Evolutionary conservation across 2,888 invertebrate genomes (phyloP).

Genomic region (Cinara cedri): DNA sequence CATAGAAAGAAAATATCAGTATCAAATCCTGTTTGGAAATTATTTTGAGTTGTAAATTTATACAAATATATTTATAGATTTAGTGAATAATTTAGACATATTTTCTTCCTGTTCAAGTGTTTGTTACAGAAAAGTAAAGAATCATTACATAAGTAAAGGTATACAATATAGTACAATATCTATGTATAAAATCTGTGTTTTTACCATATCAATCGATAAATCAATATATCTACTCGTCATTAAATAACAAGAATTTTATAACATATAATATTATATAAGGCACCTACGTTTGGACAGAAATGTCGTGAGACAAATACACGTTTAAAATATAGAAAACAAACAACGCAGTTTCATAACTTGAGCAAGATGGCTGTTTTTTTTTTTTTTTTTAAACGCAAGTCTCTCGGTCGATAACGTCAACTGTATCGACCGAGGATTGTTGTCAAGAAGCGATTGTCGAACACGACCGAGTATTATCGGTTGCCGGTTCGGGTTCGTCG

Average conservation of each 20-base stretch:
- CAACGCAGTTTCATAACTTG: slow-evolving; percentile 6
- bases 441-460: slow-evolving; percentile 81
- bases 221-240: not conserved
- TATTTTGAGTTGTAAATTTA: too few species aligned
- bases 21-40: too few species aligned
- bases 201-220: too few species aligned
- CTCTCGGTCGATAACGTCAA: slow-evolving; percentile 90
- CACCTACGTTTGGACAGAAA: slow-evolving; percentile 52
- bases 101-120: too few species aligned
- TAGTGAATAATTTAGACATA: too few species aligned
- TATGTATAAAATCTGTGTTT: not conserved
- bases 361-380: slow-evolving; percentile 19
- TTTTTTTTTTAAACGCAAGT: slow-evolving; percentile 75
- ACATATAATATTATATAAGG: slow-evolving; percentile 26
- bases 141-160: too few species aligned
- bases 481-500: slow-evolving; percentile 67
- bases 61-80: too few species aligned
- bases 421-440: slow-evolving; percentile 87
- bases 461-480: slow-evolving; percentile 72
- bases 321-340: slow-evolving; percentile 24
- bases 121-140: too few species aligned
- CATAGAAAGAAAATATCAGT: too few species aligned
- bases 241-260: not conserved
- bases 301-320: slow-evolving; percentile 4
- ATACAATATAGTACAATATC: too few species aligned